Evolutionary conservation across 2,797 vertebrate species (phyloP), one percentile per base, ranked within the genome.

Genomic region (Dendrocincla fuliginosa): DNA sequence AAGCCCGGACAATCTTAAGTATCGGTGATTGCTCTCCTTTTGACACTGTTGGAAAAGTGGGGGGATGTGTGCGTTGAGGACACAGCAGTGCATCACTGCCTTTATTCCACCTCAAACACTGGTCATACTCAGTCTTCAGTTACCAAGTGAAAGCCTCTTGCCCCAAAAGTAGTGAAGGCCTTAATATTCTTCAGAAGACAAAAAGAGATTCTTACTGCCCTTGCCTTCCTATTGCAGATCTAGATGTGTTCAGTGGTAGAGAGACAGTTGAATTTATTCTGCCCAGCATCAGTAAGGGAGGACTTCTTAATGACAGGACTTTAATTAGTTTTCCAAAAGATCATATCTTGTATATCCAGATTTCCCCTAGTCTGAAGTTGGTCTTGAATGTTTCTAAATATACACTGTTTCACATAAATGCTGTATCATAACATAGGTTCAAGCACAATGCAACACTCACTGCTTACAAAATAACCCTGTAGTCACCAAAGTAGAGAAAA

Each of bases 51-150:
- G 60, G 17, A 80, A 44, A 46, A 74, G 2, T 39, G 19, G 10
- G 1, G 0, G 12, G 17, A 11, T 1, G 0, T 44, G 18, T 8
- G 4, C 9, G 22, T 13, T 25, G 47, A 23, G 9, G 16, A 16
- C 5, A 33, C 8, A 50, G 15, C 1, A 1, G 20, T 46, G 5
- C 13, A 37, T 33, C 25, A 22, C 46, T 76, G 41, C 8, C 11
- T 69, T 50, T 74, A 50, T 83, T 68, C 44, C 14, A 27, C 23
- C 6, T 86, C 33, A 86, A 60, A 35, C 44, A 49, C 6, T 70
- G 56, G 14, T 74, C 28, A 60, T 44, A 32, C 6, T 84, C 30
- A 7, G 1, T 28, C 24, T 81, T 80, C 13, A 74, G 11, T 30
- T 37, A 59, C 4, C 52, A 85, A 70, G 30, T 61, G n/a, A 23